Base-by-base conservation (phyloP, 1,140 invertebrate species). In the Laupala kohalensis region DNA sequence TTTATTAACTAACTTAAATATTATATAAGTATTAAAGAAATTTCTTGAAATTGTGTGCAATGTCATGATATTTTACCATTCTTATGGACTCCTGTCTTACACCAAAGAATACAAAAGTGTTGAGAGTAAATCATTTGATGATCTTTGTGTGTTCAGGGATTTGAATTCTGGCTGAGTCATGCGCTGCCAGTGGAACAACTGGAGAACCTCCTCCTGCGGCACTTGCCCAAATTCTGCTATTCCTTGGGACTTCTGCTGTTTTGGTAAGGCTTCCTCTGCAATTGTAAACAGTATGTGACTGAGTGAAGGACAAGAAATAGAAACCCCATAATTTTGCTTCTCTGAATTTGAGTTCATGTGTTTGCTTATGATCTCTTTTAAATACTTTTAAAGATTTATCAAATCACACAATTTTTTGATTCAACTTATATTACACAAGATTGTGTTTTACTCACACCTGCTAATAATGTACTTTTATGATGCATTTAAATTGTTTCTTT, bases 101-200 rank as follows among this genome's bases (percentile, higher is more conserved):
- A n/a, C n/a, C n/a, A n/a, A n/a, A n/a, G n/a, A n/a, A n/a, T n/a
- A n/a, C n/a, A n/a, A n/a, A n/a, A n/a, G n/a, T n/a, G n/a, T n/a
- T n/a, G n/a, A n/a, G n/a, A n/a, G n/a, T n/a, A n/a, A n/a, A n/a
- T n/a, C n/a, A n/a, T n/a, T n/a, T n/a, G n/a, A n/a, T n/a, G n/a
- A n/a, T n/a, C n/a, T n/a, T n/a, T n/a, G n/a, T n/a, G n/a, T n/a
- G n/a, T n/a, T n/a, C 78, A 80, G 74, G 77, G 77, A 71, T 78
- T 84, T 25, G 78, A 80, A 63, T 84, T 84, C 74, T 85, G 84
- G 84, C 73, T 81, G 12, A 78, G 82, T 66, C 80, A 84, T 69
- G 75, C 78, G 69, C 78, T 85, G 24, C 78, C 81, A 0, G 78
- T 84, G 37, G 76, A 79, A 29, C 78, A 76, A 67, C 75, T 85